phyloP scores from a whole-genome alignment of 2,888 invertebrate genomes.

The Thumatha senex region DNA sequence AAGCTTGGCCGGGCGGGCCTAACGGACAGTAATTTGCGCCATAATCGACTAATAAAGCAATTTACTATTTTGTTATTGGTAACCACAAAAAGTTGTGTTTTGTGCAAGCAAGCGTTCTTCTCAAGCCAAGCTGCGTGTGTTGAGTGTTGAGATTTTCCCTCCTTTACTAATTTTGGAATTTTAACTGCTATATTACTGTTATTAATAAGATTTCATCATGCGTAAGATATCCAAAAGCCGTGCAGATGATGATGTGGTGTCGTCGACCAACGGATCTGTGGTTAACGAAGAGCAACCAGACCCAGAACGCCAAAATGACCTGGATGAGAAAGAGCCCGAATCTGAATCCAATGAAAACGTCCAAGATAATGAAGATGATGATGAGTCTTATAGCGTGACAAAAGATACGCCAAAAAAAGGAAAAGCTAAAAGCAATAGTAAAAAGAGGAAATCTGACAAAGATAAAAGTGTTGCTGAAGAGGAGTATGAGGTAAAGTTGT shows the following conservation, averaged over 20 bases:
- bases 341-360: conserved; percentile 41
- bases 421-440: conserved; percentile 52
- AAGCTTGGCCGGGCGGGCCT: too few species aligned
- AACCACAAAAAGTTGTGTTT: conserved; percentile 1
- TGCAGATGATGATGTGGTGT: conserved; percentile 71
- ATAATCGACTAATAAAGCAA: too few species aligned
- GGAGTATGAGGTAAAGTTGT: conserved; percentile 80
- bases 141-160: conserved; percentile 30
- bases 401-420: conserved; percentile 47
- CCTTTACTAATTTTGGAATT: conserved; percentile 14
- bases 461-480: conserved; percentile 52
- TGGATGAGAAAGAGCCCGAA: conserved; percentile 39
- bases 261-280: conserved; percentile 74
- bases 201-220: conserved; percentile 55
- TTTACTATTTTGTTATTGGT: too few species aligned
- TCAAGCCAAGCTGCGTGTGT: conserved; percentile 4
- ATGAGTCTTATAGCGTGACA: conserved; percentile 38
- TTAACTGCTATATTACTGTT: conserved; percentile 38
- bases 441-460: conserved; percentile 64
- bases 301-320: conserved; percentile 39
- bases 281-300: conserved; percentile 48
- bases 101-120: conserved; percentile 6
- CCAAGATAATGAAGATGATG: conserved; percentile 37
- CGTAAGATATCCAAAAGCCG: conserved; percentile 75
- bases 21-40: too few species aligned